These are phyloP conservation scores for Mesoclemmys tuberculata DNA, from an alignment of 2,113 vertebrate species.

Conservation along the genomic window DNA sequence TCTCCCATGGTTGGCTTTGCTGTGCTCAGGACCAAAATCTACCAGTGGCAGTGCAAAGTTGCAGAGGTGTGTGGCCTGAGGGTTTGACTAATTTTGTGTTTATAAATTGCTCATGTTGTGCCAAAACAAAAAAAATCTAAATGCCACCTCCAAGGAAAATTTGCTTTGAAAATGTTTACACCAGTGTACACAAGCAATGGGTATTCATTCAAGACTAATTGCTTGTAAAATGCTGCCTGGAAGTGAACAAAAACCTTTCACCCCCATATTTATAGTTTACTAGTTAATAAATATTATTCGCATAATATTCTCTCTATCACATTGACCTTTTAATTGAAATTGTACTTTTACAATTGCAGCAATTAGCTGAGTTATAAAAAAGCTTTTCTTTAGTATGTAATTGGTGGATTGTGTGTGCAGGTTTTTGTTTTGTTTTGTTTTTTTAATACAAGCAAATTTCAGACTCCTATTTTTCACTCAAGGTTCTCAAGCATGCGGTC, in stretches of 20 bases:
- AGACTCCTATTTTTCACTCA: not conserved
- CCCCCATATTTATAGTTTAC: not conserved
- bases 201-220: not conserved
- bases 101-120: not conserved
- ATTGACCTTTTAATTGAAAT: not conserved
- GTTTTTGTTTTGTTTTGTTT: not conserved
- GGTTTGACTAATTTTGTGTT: not conserved
- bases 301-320: not conserved
- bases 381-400: not conserved
- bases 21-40: not conserved
- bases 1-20: not conserved
- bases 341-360: not conserved
- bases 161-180: not conserved
- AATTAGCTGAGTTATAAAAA: not conserved
- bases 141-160: not conserved
- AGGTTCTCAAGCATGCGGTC: not conserved
- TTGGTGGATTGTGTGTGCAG: not conserved
- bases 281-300: not conserved
- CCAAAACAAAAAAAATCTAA: not conserved
- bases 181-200: not conserved
- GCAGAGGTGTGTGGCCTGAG: not conserved
- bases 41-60: not conserved
- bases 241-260: not conserved
- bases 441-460: not conserved
- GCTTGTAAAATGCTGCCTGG: not conserved